Percentiles rank a stretch among this genome's conserved stretches.
Conservation (phyloP, 1,140 invertebrate species). For the Heliothis virescens region DNA sequence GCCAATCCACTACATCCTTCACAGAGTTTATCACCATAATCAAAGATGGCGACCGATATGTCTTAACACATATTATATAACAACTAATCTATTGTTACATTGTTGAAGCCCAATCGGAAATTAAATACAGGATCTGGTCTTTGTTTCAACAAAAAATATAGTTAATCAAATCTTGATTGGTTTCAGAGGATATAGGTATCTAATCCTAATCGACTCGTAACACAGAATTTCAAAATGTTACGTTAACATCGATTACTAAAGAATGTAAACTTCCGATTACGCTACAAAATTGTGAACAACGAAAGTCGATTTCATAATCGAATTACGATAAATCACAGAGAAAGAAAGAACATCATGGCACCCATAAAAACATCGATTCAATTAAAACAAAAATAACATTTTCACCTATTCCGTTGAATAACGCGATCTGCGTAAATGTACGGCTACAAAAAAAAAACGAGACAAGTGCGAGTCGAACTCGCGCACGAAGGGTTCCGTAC, state of each 20-base stretch:
- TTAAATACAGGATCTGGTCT: slow-evolving; percentile 5
- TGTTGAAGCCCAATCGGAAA: slow-evolving; percentile 3
- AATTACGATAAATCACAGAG: slow-evolving; percentile 21
- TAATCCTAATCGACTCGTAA: slow-evolving; percentile 23
- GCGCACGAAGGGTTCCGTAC: too few species aligned
- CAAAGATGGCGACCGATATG: background rate
- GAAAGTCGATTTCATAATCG: slow-evolving; percentile 38
- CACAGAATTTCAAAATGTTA: slow-evolving; percentile 4
- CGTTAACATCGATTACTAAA: slow-evolving; percentile 19
- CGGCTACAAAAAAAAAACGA: background rate
- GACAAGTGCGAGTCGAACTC: too few species aligned
- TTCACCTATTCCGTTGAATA: slow-evolving; percentile 16
- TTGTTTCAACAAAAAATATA: slow-evolving; percentile 9
- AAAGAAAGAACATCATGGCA: slow-evolving; percentile 3
- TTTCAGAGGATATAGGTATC: background rate
- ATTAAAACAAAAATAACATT: slow-evolving; percentile 33
- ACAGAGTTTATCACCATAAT: background rate
- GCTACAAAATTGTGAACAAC: background rate
- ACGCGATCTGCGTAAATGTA: background rate
- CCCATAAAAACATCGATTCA: slow-evolving; percentile 27
- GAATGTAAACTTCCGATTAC: slow-evolving; percentile 41
- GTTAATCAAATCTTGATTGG: slow-evolving; percentile 16
- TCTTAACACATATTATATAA: background rate
- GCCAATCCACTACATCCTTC: slow-evolving; percentile 21
- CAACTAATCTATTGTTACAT: background rate